Base-by-base conservation (phyloP, 2,113 vertebrate species). In the Chlorodrepanis virens region DNA sequence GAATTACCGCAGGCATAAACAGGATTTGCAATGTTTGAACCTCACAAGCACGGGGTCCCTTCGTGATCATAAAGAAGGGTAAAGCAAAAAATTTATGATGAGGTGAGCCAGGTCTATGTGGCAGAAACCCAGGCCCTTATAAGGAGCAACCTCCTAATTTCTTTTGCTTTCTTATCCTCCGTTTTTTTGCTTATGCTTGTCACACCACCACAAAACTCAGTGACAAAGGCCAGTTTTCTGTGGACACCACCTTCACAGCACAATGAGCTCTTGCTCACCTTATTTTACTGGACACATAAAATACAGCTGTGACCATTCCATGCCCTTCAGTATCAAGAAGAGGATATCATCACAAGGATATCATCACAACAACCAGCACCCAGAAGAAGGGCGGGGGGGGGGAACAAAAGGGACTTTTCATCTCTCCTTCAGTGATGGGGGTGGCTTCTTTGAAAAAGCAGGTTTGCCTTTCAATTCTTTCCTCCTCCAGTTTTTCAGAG, bases 1-100 rank as follows among this genome's bases (percentile, higher is more conserved):
- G 96, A 97, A 89, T 92, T 96, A 87, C 93, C 53, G 71, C 81
- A 84, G 94, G 93, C 94, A 96, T 89, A 94, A 97, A 95, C 94
- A 96, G 69, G 65, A 87, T 94, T 96, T 92, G 65, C 49, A 94
- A 15, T 14, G 5, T 79, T 89, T 94, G 14, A 92, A 82, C 65
- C 59, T 94, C 86, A 40, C 50, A 93, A 81, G 68, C 24, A 93
- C 50, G 47, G 47, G 33, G 56, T 78, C 27, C 52, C 52, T 12
- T 89, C 27, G 11, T 60, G 49, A 75, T 56, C 44, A 37, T 7
- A 79, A 91, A 37, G 60, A 21, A 81, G 42, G 20, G 27, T 59
- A 81, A 87, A 70, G 42, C 35, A 86, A 74, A 90, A 90, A 45
- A 81, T 16, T 54, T 7, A 16, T 12, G 4, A 44, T 28, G 47